phyloP scores from a whole-genome alignment of 2,797 vertebrate species.

The Zenarchopterus dispar region DNA sequence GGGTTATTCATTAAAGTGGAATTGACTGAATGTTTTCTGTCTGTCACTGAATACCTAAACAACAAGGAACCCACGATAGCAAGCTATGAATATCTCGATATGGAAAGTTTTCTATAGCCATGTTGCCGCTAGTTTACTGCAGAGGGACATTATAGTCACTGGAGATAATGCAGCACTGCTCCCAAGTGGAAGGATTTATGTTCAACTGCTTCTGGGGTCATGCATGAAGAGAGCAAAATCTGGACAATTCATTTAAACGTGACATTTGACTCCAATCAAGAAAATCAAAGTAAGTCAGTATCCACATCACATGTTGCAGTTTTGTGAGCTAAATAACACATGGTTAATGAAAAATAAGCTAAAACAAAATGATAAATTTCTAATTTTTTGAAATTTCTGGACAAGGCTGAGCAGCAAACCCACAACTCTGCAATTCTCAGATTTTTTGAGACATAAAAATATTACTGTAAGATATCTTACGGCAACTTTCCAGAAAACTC shows the following conservation, averaged over 20 bases:
- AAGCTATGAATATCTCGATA: no score
- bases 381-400: constrained; percentile 17
- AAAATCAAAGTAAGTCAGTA: no score
- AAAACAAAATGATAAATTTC: constrained; percentile 24
- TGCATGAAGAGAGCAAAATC: not conserved
- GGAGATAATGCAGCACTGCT: not conserved
- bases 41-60: not conserved
- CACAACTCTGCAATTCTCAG: constrained; percentile 4
- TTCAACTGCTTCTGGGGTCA: not conserved
- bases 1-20: no score
- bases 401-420: constrained; percentile 37
- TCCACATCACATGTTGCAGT: no score
- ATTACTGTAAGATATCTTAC: constrained; percentile 33
- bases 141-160: not conserved
- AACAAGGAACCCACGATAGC: not conserved
- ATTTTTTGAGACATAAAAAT: constrained; percentile 33
- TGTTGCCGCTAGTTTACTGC: not conserved
- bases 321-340: no score
- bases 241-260: no score
- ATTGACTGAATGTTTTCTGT: no score
- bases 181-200: not conserved
- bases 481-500: constrained; percentile 50
- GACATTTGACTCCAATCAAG: no score
- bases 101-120: not conserved
- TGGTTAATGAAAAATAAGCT: no score